A percentile compares a stretch with the other conserved stretches of the same genome.
Conservation (phyloP, 2,888 invertebrate species). For the Macaria liturata region DNA sequence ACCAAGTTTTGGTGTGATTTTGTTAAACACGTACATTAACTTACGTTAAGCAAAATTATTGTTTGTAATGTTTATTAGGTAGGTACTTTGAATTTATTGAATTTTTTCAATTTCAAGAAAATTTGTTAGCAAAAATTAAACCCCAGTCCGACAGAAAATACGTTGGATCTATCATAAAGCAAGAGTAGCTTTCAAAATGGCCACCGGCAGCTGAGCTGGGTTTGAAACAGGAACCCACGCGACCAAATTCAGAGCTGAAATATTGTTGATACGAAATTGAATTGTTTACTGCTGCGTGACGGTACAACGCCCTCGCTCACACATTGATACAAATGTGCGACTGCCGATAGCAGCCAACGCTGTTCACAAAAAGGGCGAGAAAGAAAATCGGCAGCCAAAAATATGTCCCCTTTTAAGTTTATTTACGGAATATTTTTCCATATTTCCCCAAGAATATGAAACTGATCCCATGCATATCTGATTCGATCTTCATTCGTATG, state of each 20-base stretch:
- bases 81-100: no score
- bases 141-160: no score
- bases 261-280: constrained; percentile 14
- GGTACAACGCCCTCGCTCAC: constrained; percentile 10
- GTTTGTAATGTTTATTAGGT: no score
- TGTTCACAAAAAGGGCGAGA: constrained; percentile 27
- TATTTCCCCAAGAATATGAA: constrained; percentile 66
- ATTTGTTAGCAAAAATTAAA: no score
- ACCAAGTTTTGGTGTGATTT: no score
- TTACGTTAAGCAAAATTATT: no score
- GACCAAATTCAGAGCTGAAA: constrained; percentile 6
- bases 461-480: constrained; percentile 76
- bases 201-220: not conserved
- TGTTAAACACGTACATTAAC: no score
- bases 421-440: constrained; percentile 61
- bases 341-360: constrained; percentile 25
- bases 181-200: constrained; percentile 5
- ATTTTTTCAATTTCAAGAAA: no score
- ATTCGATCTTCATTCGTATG: constrained; percentile 73
- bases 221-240: constrained; percentile 13
- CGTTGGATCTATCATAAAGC: no score
- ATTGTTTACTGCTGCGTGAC: constrained; percentile 15
- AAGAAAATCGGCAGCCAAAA: constrained; percentile 35
- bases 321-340: constrained; percentile 23
- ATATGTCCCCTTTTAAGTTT: constrained; percentile 52